A percentile compares a stretch with the other conserved stretches of the same genome.
Conservation (phyloP, 2,888 invertebrate species). For the Meteorus cinctellus region DNA sequence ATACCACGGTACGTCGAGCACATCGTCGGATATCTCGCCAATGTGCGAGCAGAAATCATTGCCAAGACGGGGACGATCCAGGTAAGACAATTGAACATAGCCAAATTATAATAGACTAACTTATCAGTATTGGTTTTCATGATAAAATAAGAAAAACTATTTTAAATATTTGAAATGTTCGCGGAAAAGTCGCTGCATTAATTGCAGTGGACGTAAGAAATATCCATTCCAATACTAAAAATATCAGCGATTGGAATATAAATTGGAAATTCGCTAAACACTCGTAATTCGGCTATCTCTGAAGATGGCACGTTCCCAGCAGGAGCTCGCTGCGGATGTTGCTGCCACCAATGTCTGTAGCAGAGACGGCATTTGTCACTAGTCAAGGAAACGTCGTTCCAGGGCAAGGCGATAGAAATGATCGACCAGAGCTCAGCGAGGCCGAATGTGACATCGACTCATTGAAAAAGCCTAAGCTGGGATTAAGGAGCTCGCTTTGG, state of each 20-base stretch:
- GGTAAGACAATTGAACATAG: constrained; percentile 73
- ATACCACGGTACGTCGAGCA: constrained; percentile 85
- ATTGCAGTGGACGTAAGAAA: constrained; percentile 36
- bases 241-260: constrained; percentile 25
- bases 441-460: constrained; percentile 85
- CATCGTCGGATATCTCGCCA: constrained; percentile 85
- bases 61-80: constrained; percentile 82
- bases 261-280: constrained; percentile 48
- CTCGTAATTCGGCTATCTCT: constrained; percentile 49
- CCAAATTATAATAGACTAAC: neutral
- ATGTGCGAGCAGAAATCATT: constrained; percentile 86
- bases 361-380: constrained; percentile 76
- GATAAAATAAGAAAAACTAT: neutral
- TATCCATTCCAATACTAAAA: constrained; percentile 34
- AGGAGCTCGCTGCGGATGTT: constrained; percentile 78
- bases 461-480: constrained; percentile 82
- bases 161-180: constrained; percentile 21
- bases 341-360: constrained; percentile 78
- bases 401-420: constrained; percentile 69
- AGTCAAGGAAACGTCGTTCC: constrained; percentile 58
- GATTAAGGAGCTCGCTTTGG: constrained; percentile 82
- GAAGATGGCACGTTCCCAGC: constrained; percentile 76
- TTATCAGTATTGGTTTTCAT: neutral
- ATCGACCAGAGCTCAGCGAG: constrained; percentile 80
- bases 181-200: constrained; percentile 29